Conservation (phyloP, 2,797 vertebrate genomes). For the Anisognathus igniventris region DNA sequence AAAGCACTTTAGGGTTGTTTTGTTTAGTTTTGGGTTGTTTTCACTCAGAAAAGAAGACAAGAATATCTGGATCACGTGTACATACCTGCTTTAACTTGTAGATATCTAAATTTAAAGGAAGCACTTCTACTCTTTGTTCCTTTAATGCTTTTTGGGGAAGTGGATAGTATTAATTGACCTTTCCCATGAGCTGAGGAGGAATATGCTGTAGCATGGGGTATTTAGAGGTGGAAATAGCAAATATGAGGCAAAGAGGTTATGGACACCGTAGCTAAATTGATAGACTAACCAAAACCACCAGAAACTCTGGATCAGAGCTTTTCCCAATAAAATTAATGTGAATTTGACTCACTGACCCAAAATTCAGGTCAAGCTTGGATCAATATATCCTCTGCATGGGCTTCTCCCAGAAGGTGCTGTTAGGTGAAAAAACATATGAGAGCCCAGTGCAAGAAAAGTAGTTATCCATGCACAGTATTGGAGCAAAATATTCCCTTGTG, state of each 20-base stretch:
- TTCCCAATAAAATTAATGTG: not conserved
- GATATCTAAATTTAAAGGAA: not conserved
- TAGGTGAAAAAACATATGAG: not conserved
- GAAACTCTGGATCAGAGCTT: not conserved
- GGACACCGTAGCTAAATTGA: not conserved
- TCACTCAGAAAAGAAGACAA: not conserved
- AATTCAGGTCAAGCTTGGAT: not conserved
- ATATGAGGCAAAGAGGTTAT: not conserved
- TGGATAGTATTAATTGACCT: not conserved
- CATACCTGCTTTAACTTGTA: not conserved
- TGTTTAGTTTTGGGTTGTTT: not conserved
- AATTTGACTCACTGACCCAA: not conserved
- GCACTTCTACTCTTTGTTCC: not conserved
- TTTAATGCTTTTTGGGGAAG: not conserved
- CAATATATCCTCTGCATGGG: not conserved
- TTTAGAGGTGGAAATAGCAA: not conserved
- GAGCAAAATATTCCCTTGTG: not conserved
- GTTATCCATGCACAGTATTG: not conserved
- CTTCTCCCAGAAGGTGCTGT: not conserved
- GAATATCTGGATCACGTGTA: fast-evolving
- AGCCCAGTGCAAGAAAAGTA: not conserved
- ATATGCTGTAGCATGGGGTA: fast-evolving
- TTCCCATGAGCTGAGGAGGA: not conserved
- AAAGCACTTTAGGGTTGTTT: not conserved
- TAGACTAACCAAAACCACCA: not conserved